phyloP scores from a whole-genome alignment of 2,113 vertebrate species.

The Oryzias curvinotus region DNA sequence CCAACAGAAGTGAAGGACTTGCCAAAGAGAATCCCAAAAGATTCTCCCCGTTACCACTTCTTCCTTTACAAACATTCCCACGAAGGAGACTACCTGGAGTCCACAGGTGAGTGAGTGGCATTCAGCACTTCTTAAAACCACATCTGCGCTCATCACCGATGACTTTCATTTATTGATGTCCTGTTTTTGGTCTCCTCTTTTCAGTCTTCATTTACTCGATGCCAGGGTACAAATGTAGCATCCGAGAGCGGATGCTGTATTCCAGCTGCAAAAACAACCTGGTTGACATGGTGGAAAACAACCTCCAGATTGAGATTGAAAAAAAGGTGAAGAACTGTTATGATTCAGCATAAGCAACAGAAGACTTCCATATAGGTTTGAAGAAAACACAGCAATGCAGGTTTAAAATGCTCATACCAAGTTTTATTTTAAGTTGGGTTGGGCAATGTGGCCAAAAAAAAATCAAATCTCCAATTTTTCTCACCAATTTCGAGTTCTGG shows the following conservation, averaged over 20 bases:
- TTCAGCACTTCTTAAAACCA: background rate
- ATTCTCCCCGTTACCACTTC: slow-evolving; percentile 94
- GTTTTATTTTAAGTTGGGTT: too few relatives aligned
- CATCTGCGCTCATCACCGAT: too few relatives aligned
- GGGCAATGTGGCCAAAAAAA: too few relatives aligned
- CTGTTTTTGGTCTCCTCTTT: slow-evolving; percentile 12
- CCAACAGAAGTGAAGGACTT: slow-evolving; percentile 91
- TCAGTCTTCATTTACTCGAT: slow-evolving; percentile 99
- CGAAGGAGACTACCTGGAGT: slow-evolving; percentile 94
- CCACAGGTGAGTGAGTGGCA: slow-evolving; percentile 80
- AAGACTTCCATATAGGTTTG: too few relatives aligned
- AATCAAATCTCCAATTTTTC: too few relatives aligned
- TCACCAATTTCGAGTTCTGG: too few relatives aligned
- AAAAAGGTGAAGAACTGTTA: slow-evolving; percentile 82
- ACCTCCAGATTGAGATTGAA: slow-evolving; percentile 84
- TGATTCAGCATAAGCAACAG: background rate
- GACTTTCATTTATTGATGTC: background rate
- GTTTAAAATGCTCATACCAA: too few relatives aligned
- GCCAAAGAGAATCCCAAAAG: slow-evolving; percentile 91
- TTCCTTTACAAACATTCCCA: slow-evolving; percentile 96
- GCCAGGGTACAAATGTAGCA: slow-evolving; percentile 95
- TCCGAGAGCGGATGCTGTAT: slow-evolving; percentile 96
- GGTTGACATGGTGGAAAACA: slow-evolving; percentile 87
- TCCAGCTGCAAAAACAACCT: slow-evolving; percentile 95
- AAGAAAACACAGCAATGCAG: too few relatives aligned